Evolutionary conservation across 2,113 vertebrate species (phyloP), one percentile per base, ranked within the genome.

Genomic region (Archilochus colubris): DNA sequence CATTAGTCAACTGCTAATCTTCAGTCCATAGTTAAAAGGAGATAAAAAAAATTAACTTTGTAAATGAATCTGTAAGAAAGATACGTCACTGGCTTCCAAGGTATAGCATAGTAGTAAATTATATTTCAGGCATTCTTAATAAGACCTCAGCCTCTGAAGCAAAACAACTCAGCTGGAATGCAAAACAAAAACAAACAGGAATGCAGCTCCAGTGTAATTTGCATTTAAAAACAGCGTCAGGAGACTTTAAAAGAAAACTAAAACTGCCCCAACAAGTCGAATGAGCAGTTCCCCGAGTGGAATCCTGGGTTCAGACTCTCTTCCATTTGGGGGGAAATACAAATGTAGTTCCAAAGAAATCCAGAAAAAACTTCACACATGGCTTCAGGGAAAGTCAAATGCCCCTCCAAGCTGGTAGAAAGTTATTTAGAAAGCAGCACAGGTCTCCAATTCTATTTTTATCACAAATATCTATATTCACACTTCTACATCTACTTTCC

Each of bases 101-200:
- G 31, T 31, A 31, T 27, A 66, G 50, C 36, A 27, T 43, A 79
- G 22, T 27, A 92, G 30, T 63, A 91, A 95, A 78, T 67, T 59
- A 48, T 14, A 28, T 70, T 70, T 89, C 68, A 82, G 82, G 53
- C 55, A 15, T 83, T 67, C 64, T 85, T 92, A 94, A 80, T 92
- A 77, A 67, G 59, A 63, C 55, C 46, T 86, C 68, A 95, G 27
- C 78, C 91, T 83, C 87, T 6, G 21, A 80, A 88, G 89, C 72
- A 93, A 94, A 95, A 88, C 91, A 95, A 31, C 82, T 93, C 61
- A 64, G 61, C 75, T 93, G 96, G 94, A 94, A 96, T 95, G 93
- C 89, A 96, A 97, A 96, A 93, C 72, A 91, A 95, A 96, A 97
- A 91, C 93, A 97, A 97, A 94, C 67, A 95, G 75, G 82, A 89